Evolutionary conservation across 2,888 invertebrate species (phyloP), one percentile per base, ranked within the genome.

Genomic region (Andricus curvator): DNA sequence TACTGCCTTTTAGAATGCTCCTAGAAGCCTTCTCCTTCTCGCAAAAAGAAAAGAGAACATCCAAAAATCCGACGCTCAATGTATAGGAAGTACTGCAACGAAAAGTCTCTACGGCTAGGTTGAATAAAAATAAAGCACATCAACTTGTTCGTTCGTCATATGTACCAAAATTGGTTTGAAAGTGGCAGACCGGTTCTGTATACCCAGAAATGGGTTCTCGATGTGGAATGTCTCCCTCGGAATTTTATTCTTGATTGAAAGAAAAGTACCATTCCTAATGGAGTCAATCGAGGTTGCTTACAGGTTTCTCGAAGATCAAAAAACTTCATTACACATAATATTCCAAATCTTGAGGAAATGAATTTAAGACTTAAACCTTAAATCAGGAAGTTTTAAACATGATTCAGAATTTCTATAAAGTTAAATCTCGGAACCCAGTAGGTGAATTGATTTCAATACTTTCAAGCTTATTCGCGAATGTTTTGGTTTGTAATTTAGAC

Each of bases 201-300:
- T 66, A 33, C n/a, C 37, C 66, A 66, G 37, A 66, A 66, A 66
- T 66, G 66, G n/a, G 33, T 66, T 66, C 66, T n/a, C n/a, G 33
- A 66, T 37, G 11, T 66, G 66, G 66, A 66, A 66, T 66, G 66
- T 41, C n/a, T 37, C 66, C n/a, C 13, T 41, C n/a, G 41, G 66
- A 66, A 66, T 66, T 66, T 66, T 11, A 66, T 33, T 66, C 66
- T 3, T 11, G 41, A 37, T 66, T 66, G 20, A 66, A 66, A 66
- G 33, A 20, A 37, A 66, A 37, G 65, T 20, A 33, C 25, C 65
- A 37, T 62, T 62, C 25, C 62, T 62, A 62, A 62, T 25, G 25
- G 15, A 65, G 65, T 37, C 62, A 65, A 66, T 66, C 66, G 37
- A 13, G 37, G 20, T 41, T 65, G 33, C 65, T 41, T 66, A n/a